Evolutionary conservation across 2,113 vertebrate genomes (phyloP).

Genomic region (Naja naja): DNA sequence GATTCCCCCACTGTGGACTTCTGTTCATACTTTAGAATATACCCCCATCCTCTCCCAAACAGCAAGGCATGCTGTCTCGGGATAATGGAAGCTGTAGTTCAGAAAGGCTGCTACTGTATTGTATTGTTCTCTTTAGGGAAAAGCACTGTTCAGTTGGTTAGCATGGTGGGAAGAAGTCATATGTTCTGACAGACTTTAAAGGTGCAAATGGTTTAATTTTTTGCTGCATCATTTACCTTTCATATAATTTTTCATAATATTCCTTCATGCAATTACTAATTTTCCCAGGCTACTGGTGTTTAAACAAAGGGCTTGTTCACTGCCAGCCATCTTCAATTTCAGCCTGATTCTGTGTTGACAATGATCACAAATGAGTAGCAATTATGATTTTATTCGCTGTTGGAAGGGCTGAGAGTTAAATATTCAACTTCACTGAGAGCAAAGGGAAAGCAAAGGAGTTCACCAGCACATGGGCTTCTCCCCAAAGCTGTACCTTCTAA

Average conservation of each 20-base stretch:
- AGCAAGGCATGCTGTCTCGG: neutral
- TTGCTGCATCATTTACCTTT: slow-evolving; percentile 24
- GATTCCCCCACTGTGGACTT: neutral
- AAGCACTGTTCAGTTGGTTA: neutral
- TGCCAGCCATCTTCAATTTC: slow-evolving; percentile 1
- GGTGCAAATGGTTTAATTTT: neutral
- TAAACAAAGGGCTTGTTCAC: slow-evolving; percentile 3
- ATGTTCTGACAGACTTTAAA: neutral
- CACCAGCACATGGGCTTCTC: neutral
- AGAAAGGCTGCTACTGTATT: neutral
- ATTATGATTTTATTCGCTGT: slow-evolving; percentile 4
- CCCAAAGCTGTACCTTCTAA: neutral
- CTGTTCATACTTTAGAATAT: neutral
- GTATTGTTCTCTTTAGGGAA: neutral
- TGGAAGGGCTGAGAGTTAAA: slow-evolving; percentile 26
- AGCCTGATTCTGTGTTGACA: neutral
- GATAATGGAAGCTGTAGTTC: neutral
- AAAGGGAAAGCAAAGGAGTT: neutral
- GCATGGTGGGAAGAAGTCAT: neutral
- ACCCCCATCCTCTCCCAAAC: neutral
- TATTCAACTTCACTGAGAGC: slow-evolving; percentile 5
- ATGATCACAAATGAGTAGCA: neutral
- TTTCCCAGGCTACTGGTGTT: slow-evolving; percentile 8
- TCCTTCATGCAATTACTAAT: slow-evolving; percentile 17
- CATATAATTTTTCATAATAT: slow-evolving; percentile 12